These are phyloP conservation scores for Radopholus similis DNA, from an alignment of 1,140 invertebrate genomes.

Conservation along the genomic window DNA sequence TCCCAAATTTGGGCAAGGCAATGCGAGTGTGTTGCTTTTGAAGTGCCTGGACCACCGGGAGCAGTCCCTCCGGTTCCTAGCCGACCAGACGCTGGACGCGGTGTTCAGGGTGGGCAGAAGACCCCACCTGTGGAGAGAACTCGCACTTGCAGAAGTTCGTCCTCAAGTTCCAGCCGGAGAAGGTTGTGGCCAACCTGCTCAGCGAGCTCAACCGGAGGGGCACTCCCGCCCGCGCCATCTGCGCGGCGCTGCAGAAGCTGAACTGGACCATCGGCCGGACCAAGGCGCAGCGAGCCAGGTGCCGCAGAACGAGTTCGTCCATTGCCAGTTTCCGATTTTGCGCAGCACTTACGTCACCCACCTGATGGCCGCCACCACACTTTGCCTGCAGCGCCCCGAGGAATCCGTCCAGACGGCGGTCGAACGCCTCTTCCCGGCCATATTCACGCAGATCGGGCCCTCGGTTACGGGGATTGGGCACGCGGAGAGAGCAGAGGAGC, in stretches of 20 bases:
- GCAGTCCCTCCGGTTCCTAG: conserved; percentile 28
- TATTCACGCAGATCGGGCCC: conserved; percentile 17
- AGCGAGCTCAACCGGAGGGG: conserved; percentile 22
- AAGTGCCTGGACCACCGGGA: conserved; percentile 16
- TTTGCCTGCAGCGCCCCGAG: conserved; percentile 12
- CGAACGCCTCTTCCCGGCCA: conserved; percentile 15
- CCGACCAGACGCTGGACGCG: conserved; percentile 28
- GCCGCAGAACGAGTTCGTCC: not conserved
- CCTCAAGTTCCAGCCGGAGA: conserved; percentile 26
- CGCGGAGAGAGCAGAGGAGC: conserved; percentile 23
- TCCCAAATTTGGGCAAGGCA: not conserved
- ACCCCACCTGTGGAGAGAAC: not conserved
- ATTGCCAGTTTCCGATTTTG: conserved; percentile 2
- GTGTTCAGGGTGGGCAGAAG: conserved; percentile 22
- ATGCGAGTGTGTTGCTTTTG: not conserved
- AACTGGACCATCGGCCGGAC: conserved; percentile 2
- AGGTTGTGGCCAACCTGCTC: conserved; percentile 21
- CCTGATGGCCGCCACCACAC: conserved; percentile 12
- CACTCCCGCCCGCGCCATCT: conserved; percentile 5
- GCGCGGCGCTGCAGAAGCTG: conserved; percentile 26
- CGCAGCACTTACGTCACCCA: conserved; percentile 22
- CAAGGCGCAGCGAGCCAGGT: conserved; percentile 23
- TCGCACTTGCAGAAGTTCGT: conserved; percentile 29
- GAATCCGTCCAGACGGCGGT: conserved; percentile 28
- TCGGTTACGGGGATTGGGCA: not conserved